Base-by-base conservation (phyloP, 2,113 vertebrate genomes). In the Jacana jacana region DNA sequence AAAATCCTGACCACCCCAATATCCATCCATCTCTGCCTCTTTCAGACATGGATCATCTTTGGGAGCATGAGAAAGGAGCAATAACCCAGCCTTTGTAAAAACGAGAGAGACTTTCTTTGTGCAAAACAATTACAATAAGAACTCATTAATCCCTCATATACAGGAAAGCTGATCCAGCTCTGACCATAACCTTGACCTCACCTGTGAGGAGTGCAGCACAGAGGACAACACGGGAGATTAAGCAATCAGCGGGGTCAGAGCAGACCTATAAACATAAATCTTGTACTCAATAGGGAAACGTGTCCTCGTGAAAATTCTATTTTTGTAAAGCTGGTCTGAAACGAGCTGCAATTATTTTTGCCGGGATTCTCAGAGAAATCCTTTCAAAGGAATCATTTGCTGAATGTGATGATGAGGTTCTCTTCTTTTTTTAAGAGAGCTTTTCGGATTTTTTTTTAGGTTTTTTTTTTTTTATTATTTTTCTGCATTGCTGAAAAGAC, bases 361-460 rank as follows among this genome's bases (percentile, higher is more conserved):
- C 64, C 40, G 94, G 78, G 42, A 86, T 83, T 61, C 92, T 97
- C 88, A 91, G 78, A 96, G 93, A 88, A 85, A 80, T 70, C 80
- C 86, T 95, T 96, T 93, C 91, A 96, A 89, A 95, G 73, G 93
- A 97, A 86, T 93, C 7, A 91, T 88, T 95, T 93, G 84, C 66
- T 88, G 79, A 94, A 96, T 73, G 30, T 64, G 84, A 96, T 91
- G 84, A 91, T 91, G 81, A 91, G 72, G 55, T 39, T 39, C 22
- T 61, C 35, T 58, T 30, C 17, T 86, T 73, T 85, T 93, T 94
- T 95, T 52, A 77, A 87, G 73, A 92, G 46, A 65, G 48, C 33
- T 87, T 93, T 95, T 95, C 24, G 75, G 64, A 37, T 27, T 61
- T 46, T 66, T 52, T 16, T 81, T 58, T 81, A n/a, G n/a, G n/a